A percentile compares a stretch with the other conserved stretches of the same genome.
Evolutionary conservation across 2,797 vertebrate species (phyloP).

Genomic region (Hoplostethus mediterraneus): DNA sequence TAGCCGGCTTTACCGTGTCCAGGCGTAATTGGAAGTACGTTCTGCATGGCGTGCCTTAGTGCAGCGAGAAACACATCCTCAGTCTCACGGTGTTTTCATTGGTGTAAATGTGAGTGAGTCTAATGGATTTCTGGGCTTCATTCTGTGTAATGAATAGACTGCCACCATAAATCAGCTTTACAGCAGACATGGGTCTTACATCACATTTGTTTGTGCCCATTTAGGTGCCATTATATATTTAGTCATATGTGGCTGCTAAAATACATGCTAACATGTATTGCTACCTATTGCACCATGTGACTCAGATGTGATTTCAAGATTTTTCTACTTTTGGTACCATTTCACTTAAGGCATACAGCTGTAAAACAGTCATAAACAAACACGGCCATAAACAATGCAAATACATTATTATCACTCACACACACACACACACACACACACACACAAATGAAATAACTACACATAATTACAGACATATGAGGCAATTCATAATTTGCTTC

Average conservation of each 20-base stretch:
- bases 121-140: background rate
- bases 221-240: background rate
- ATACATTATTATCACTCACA: slow-evolving; percentile 25
- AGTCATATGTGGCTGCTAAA: too few relatives aligned
- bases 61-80: background rate
- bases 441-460: slow-evolving; percentile 17
- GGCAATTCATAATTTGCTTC: slow-evolving; percentile 20
- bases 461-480: slow-evolving; percentile 28
- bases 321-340: background rate
- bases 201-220: background rate
- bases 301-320: background rate
- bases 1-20: slow-evolving; percentile 16
- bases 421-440: background rate
- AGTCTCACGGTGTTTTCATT: slow-evolving; percentile 25
- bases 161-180: background rate
- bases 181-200: background rate
- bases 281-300: too few relatives aligned
- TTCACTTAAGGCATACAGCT: slow-evolving; percentile 14
- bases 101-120: background rate
- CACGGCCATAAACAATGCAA: background rate
- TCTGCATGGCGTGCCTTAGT: slow-evolving; percentile 14
- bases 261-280: too few relatives aligned
- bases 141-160: background rate
- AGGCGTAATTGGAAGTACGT: slow-evolving; percentile 32
- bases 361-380: slow-evolving; percentile 32